Evolutionary conservation across 2,113 vertebrate species (phyloP).

Genomic region (Phaethon lepturus): DNA sequence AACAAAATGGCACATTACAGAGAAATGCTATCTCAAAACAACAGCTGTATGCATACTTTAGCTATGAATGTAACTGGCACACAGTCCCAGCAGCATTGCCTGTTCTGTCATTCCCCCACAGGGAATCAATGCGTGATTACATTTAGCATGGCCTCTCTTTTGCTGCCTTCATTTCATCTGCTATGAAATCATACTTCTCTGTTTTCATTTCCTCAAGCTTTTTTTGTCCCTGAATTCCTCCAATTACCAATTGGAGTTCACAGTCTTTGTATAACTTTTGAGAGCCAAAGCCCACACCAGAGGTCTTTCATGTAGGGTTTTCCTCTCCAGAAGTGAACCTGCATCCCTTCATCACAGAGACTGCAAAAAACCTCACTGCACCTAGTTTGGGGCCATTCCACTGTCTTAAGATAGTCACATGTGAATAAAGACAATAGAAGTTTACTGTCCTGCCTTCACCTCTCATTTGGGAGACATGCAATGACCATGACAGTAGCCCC

Average conservation of each 20-base stretch:
- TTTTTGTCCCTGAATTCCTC: background rate
- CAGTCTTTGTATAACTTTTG: background rate
- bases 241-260: background rate
- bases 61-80: background rate
- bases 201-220: background rate
- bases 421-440: background rate
- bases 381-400: background rate
- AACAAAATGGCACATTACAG: conserved; percentile 40
- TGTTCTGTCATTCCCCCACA: background rate
- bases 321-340: background rate
- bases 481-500: background rate
- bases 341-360: background rate
- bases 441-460: background rate
- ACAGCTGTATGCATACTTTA: conserved; percentile 32
- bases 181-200: background rate
- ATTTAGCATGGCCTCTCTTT: background rate
- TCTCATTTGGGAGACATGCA: background rate
- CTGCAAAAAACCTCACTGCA: background rate
- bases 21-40: conserved; percentile 55
- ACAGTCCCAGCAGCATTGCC: background rate
- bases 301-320: background rate
- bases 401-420: background rate
- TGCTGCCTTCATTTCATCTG: background rate
- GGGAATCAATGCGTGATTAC: background rate
- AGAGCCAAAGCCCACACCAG: background rate